phyloP scores from a whole-genome alignment of 2,113 vertebrate species.

The Rhizomys pruinosus region DNA sequence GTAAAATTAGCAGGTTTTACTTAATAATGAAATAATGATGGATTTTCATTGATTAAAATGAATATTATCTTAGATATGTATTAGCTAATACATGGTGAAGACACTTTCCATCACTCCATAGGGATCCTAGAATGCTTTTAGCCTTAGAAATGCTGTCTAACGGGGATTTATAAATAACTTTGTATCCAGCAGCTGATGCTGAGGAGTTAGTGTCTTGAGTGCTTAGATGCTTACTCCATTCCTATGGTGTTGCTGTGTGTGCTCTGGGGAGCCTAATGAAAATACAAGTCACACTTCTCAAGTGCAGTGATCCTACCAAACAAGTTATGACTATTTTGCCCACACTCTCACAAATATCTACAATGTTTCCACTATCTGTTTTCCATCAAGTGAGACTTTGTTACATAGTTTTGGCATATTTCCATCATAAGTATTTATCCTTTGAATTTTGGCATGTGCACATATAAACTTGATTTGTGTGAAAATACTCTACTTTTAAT shows the following conservation, averaged over 20 bases:
- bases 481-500: not conserved
- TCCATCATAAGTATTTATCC: slow-evolving; percentile 23
- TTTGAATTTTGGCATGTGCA: slow-evolving; percentile 20
- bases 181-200: not conserved
- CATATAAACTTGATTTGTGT: not conserved
- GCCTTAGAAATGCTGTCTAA: not conserved
- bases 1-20: not conserved
- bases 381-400: not conserved
- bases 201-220: not conserved
- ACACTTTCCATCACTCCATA: not conserved
- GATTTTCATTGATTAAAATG: slow-evolving; percentile 23
- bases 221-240: not conserved
- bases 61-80: not conserved
- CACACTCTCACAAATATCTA: not conserved
- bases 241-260: not conserved
- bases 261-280: not conserved
- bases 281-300: not conserved
- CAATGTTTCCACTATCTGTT: not conserved
- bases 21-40: not conserved
- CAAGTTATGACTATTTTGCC: not conserved
- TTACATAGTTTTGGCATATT: not conserved
- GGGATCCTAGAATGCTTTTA: not conserved
- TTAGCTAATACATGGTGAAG: not conserved
- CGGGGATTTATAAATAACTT: not conserved
- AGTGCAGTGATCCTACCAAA: not conserved